phyloP scores from a whole-genome alignment of 2,888 invertebrate species.

The Pristionchus fissidentatus region DNA sequence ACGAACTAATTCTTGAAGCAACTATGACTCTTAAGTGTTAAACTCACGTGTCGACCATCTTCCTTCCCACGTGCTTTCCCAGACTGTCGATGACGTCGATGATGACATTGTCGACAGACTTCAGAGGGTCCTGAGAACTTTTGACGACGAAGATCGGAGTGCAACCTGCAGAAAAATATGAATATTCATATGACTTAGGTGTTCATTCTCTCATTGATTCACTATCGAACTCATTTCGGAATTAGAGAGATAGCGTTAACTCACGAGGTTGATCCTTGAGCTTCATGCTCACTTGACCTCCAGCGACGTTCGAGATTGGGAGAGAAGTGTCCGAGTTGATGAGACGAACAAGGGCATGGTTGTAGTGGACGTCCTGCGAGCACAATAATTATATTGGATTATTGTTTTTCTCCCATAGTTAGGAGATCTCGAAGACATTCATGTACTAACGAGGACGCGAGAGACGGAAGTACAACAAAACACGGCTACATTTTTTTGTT shows the following conservation, averaged over 20 bases:
- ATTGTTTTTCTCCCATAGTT: neutral
- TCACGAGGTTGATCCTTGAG: neutral
- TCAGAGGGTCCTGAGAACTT: neutral
- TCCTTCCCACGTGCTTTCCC: conserved; percentile 3
- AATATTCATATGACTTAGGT: neutral
- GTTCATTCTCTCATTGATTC: neutral
- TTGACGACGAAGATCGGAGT: conserved; percentile 7
- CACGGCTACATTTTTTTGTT: neutral
- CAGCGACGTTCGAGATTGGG: neutral
- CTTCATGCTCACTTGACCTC: neutral
- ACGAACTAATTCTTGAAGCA: neutral
- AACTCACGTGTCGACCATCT: conserved; percentile 19
- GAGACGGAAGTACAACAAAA: neutral
- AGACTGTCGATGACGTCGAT: conserved; percentile 29
- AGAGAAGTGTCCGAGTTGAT: neutral
- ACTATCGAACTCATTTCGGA: neutral
- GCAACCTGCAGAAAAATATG: neutral
- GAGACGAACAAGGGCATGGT: conserved; percentile 11
- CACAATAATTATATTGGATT: neutral
- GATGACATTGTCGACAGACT: neutral
- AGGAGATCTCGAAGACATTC: neutral
- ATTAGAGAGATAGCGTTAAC: neutral
- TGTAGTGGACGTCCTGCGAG: neutral
- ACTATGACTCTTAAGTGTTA: neutral
- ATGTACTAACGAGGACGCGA: neutral